Conservation (phyloP, 2,888 invertebrate genomes). For the Julus scandinavius region DNA sequence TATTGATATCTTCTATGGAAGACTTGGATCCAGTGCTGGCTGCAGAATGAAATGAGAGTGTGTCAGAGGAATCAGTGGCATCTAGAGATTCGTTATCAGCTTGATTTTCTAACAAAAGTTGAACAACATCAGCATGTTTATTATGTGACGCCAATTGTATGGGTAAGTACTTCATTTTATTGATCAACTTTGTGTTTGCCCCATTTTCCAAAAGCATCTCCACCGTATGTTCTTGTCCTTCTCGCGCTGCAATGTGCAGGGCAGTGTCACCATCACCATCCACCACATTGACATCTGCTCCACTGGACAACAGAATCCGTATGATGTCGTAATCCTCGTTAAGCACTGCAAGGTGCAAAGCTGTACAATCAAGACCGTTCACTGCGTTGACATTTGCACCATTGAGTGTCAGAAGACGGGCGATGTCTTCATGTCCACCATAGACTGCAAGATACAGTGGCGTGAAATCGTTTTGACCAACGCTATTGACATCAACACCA, state of each 20-base stretch:
- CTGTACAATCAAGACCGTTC: neutral
- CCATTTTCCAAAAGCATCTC: slow-evolving; percentile 65
- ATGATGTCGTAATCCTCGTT: slow-evolving; percentile 39
- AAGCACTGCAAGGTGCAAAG: slow-evolving; percentile 40
- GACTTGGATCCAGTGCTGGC: neutral
- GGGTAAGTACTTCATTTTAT: neutral
- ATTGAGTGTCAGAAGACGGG: neutral
- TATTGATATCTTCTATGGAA: neutral
- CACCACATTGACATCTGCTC: slow-evolving; percentile 31
- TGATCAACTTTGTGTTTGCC: slow-evolving; percentile 72
- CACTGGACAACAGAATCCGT: neutral
- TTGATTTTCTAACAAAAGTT: neutral
- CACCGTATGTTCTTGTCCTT: slow-evolving; percentile 9
- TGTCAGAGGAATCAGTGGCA: neutral
- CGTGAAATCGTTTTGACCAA: slow-evolving; percentile 21
- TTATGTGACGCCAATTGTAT: slow-evolving; percentile 69
- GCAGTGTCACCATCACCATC: neutral
- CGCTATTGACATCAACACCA: neutral
- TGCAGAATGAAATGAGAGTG: slow-evolving; percentile 22
- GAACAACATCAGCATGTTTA: neutral
- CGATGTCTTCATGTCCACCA: neutral
- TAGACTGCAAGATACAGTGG: slow-evolving; percentile 70
- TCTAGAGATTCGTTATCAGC: neutral
- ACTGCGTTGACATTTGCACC: slow-evolving; percentile 41
- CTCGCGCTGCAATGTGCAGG: neutral